Percentiles rank a stretch among this genome's conserved stretches.
Evolutionary conservation across 2,888 invertebrate species (phyloP).

Genomic region (Polylopha cassiicola): DNA sequence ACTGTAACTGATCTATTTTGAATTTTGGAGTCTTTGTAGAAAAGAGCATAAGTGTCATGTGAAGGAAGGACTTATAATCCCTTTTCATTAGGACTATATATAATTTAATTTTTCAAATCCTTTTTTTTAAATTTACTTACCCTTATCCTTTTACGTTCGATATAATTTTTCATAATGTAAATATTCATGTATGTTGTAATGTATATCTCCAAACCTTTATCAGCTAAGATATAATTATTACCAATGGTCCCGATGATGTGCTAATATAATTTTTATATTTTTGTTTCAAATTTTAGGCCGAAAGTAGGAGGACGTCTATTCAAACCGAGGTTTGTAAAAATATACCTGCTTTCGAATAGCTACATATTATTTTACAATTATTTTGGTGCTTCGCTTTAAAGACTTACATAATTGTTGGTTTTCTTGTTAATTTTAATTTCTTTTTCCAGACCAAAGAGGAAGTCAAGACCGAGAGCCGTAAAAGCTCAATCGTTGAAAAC

Average conservation of each 20-base stretch:
- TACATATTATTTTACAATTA: not conserved
- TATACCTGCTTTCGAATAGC: constrained; percentile 12
- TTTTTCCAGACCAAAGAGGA: constrained; percentile 49
- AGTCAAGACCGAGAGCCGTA: constrained; percentile 56
- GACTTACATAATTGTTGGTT: not conserved
- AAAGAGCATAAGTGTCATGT: no score
- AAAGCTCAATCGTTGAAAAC: constrained; percentile 62
- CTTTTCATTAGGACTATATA: no score
- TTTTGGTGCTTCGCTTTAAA: not conserved
- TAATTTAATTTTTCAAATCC: no score
- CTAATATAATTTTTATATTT: constrained; percentile 36
- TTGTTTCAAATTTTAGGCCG: constrained; percentile 50
- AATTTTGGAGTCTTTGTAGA: no score
- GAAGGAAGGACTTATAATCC: no score
- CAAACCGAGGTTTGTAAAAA: constrained; percentile 54
- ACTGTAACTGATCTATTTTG: no score
- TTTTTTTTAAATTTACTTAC: no score
- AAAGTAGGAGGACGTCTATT: constrained; percentile 62
- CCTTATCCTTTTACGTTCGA: no score
- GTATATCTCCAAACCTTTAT: not conserved
- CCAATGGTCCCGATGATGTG: constrained; percentile 26
- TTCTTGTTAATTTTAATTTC: constrained; percentile 7
- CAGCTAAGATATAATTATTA: constrained; percentile 12
- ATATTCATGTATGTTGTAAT: not conserved
- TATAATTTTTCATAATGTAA: no score